phyloP scores from a whole-genome alignment of 2,797 vertebrate genomes.

The Mormyrus proboscirostris region DNA sequence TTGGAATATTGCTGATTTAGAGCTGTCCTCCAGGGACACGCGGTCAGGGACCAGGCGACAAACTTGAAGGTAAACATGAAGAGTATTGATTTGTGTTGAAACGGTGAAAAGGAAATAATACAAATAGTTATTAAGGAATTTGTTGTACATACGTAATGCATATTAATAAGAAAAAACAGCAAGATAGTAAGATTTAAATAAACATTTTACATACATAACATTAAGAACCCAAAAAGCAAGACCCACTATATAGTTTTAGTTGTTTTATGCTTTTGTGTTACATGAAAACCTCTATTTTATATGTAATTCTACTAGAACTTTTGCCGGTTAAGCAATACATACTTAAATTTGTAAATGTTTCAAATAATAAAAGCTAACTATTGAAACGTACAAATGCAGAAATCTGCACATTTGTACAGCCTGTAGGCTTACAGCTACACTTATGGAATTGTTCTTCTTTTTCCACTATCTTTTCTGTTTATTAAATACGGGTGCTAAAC shows the following conservation, averaged over 20 bases:
- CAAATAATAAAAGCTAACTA: background rate
- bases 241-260: background rate
- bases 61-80: background rate
- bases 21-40: background rate
- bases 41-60: background rate
- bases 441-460: background rate
- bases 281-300: background rate
- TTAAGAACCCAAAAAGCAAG: background rate
- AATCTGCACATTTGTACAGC: background rate
- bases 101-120: background rate
- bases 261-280: background rate
- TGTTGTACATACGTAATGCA: background rate
- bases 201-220: background rate
- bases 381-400: background rate
- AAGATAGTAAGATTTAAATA: background rate
- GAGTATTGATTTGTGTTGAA: background rate
- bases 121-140: background rate
- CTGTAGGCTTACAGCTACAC: background rate
- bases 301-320: background rate
- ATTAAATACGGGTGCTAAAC: background rate
- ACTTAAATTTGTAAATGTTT: background rate
- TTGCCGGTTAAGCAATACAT: background rate
- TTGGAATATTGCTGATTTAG: conserved; percentile 29
- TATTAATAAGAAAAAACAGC: background rate
- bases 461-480: background rate